These are phyloP conservation scores for Halichoerus grypus DNA, from an alignment of 2,113 vertebrate genomes.

Conservation along the genomic window DNA sequence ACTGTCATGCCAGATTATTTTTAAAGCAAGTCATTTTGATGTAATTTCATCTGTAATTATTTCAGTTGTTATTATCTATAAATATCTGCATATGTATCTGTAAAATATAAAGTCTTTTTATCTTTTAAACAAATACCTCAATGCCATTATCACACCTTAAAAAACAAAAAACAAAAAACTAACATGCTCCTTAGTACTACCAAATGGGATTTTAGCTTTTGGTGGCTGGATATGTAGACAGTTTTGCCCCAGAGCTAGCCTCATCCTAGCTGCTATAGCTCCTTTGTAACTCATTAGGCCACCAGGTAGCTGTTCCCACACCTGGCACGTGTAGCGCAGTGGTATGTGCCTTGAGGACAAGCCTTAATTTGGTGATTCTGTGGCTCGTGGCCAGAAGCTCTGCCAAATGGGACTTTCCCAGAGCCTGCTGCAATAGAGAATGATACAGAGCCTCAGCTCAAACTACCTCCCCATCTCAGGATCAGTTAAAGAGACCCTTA, in stretches of 20 bases:
- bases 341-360: neutral
- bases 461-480: neutral
- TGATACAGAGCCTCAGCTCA: neutral
- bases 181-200: neutral
- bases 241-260: slow-evolving; percentile 12
- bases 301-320: neutral
- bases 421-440: neutral
- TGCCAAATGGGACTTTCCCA: slow-evolving; percentile 8
- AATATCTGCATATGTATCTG: neutral
- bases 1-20: neutral
- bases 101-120: neutral
- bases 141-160: slow-evolving; percentile 2
- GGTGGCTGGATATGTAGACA: neutral
- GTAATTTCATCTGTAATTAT: slow-evolving; percentile 32
- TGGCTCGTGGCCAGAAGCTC: neutral
- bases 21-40: slow-evolving; percentile 26
- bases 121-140: slow-evolving; percentile 36
- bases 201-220: slow-evolving; percentile 5
- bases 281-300: slow-evolving; percentile 30
- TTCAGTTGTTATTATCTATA: slow-evolving; percentile 31
- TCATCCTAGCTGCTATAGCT: neutral
- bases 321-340: neutral
- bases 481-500: neutral
- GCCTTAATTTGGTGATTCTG: neutral
- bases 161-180: neutral